Evolutionary conservation across 1,140 invertebrate species (phyloP), one percentile per base, ranked within the genome.

Genomic region (Pseudomyrmex sp.): DNA sequence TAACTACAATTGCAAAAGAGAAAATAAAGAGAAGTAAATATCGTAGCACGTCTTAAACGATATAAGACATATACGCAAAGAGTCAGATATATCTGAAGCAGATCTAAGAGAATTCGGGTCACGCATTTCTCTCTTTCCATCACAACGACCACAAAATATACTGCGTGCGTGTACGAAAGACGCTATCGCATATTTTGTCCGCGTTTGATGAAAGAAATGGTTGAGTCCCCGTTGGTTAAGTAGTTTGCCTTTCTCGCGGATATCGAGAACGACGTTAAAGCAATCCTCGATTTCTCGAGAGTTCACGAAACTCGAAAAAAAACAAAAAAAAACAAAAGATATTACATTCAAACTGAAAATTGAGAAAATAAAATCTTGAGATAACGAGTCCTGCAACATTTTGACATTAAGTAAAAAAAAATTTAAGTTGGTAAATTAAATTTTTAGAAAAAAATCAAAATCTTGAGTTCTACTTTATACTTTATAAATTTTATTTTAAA

Each of bases 21-120:
- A 54, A 12, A 56, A 44, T 35, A 35, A 35, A 35, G 35, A 35
- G 35, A 35, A 35, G 4, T 35, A 35, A 35, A 35, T 35, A 15
- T n/a, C 26, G 50, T 44, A 52, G 63, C 63, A 66, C 46, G 46
- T 75, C 46, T 75, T 35, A n/a, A n/a, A n/a, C 50, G 62, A 77
- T 54, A 54, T 48, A 44, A 76, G 20, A 74, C 44, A 62, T 12
- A 15, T 48, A 76, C 18, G 13, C 18, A 18, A 35, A 44, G 12
- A 73, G n/a, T 77, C 74, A 54, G 12, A 20, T 68, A 46, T 44
- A 46, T 54, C 48, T 65, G 35, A 54, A 23, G 8, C 12, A 12
- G 65, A 59, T 58, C 70, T 58, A 48, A 69, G 18, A 18, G 58
- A 15, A 13, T 61, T 61, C 2, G n/a, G 26, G 20, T 18, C 54